Conservation (phyloP, 2,888 invertebrate genomes). For the Azorinus chamasolen region DNA sequence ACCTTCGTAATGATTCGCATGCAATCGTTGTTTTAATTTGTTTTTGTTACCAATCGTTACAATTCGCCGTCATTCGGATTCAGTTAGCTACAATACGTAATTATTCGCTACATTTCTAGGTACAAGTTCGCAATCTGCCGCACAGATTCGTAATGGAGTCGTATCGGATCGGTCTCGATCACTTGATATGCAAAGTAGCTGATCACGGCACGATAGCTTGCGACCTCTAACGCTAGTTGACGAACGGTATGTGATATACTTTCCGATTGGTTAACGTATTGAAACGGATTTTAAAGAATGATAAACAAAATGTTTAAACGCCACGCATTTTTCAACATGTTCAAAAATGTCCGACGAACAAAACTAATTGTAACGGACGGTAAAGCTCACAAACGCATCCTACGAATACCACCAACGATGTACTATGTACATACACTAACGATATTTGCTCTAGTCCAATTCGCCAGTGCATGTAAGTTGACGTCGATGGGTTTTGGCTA, state of each 20-base stretch:
- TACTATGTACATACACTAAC: constrained; percentile 36
- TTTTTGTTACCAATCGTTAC: constrained; percentile 31
- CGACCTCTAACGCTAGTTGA: too few species aligned
- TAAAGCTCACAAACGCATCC: constrained; percentile 44
- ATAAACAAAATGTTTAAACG: constrained; percentile 39
- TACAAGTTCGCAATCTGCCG: constrained; percentile 26
- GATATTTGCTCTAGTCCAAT: constrained; percentile 24
- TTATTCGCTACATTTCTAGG: constrained; percentile 22
- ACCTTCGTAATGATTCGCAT: constrained; percentile 36
- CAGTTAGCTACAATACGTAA: constrained; percentile 31
- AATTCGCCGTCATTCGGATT: constrained; percentile 30
- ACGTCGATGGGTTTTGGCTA: constrained; percentile 28
- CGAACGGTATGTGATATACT: constrained; percentile 40
- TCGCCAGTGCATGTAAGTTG: constrained; percentile 20
- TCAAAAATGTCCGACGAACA: constrained; percentile 43
- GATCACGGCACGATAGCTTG: constrained; percentile 25
- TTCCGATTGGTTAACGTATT: constrained; percentile 49
- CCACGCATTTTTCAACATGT: constrained; percentile 40
- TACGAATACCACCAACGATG: constrained; percentile 37
- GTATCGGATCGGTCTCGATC: constrained; percentile 36
- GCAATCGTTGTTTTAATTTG: constrained; percentile 22
- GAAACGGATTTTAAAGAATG: constrained; percentile 37
- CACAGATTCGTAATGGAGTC: constrained; percentile 36
- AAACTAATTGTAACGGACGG: constrained; percentile 40
- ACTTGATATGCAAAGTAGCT: constrained; percentile 45